Percentiles rank a stretch among this genome's conserved stretches.
Conservation (phyloP, 2,888 invertebrate genomes). For the Pristionchus exspectatus region DNA sequence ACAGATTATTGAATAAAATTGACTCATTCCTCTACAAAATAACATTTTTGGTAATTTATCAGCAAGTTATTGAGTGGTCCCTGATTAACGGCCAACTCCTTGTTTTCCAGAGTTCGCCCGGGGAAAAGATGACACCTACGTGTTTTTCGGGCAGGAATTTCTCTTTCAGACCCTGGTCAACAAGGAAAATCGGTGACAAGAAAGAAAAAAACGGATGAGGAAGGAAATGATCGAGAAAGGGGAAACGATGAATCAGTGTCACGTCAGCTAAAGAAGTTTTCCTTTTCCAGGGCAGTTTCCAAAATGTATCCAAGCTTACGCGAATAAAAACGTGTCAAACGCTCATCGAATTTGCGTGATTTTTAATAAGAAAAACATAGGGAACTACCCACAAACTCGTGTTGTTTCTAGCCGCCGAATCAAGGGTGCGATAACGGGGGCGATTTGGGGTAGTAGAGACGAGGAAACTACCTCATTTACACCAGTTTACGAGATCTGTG, state of each 20-base stretch:
- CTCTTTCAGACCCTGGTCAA: not conserved
- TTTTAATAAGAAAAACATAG: not conserved
- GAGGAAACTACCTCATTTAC: constrained; percentile 29
- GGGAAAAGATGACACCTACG: not conserved
- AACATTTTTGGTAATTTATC: too few relatives aligned
- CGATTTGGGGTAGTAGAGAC: not conserved
- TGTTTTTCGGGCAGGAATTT: not conserved
- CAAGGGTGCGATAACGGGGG: not conserved
- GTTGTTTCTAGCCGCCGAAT: not conserved
- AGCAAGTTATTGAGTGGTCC: not conserved
- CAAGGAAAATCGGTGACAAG: not conserved
- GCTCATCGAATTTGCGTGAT: too few relatives aligned
- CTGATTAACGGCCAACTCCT: not conserved
- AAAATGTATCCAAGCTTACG: too few relatives aligned
- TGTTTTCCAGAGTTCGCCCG: not conserved
- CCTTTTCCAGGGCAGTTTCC: too few relatives aligned
- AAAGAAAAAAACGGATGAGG: too few relatives aligned
- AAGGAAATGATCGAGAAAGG: too few relatives aligned
- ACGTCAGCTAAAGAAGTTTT: too few relatives aligned
- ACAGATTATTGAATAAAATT: too few relatives aligned
- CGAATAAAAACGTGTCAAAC: too few relatives aligned
- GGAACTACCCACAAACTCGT: not conserved
- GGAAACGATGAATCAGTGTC: too few relatives aligned
- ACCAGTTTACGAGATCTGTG: constrained; percentile 22
- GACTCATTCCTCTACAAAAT: too few relatives aligned